Evolutionary conservation across 2,797 vertebrate genomes (phyloP), one percentile per base, ranked within the genome.

Genomic region (Hippoglossus hippoglossus): DNA sequence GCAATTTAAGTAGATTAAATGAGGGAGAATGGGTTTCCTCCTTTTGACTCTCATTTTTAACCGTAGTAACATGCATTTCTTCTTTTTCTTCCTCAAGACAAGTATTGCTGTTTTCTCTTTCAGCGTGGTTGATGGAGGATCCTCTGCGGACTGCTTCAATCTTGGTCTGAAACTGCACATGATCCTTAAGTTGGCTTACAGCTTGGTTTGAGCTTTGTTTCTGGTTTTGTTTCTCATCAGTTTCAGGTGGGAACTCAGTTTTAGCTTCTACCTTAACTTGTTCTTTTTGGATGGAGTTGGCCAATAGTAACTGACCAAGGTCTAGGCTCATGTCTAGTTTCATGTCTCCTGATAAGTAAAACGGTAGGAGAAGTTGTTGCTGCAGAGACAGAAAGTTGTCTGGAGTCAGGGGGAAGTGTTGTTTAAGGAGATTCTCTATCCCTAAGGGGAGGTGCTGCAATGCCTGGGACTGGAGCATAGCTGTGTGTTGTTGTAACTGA

Each of bases 311-410:
- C 74, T 97, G 81, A 3, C 93, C 95, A 79, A 96, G 86, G 0
- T 97, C 96, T 36, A 94, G 91, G 1, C 92, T 95, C 70, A 94
- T 96, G 84, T 95, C 97, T 83, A 98, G 95, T 83, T 96, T 96
- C 89, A 99, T 96, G 78, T 99, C 98, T 0, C 97, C 98, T 50
- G 98, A 96, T 82, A 99, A 96, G 68, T 98, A 98, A 93, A 99
- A 99, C 0, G 98, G 98, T 63, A 99, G 94, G 64, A 99, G 90
- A 71, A 99, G 94, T 70, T 99, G 98, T 84, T 99, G 98, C 84
- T 99, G 98, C 79, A 99, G 96, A 81, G 91, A 97, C 93, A 75
- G 97, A 63, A 98, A 91, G 72, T 95, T 96, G 75, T 98, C 97
- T 0, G 97, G 93, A 67, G 95, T 92, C 93, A 99, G 93, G 0